phyloP scores from a whole-genome alignment of 1,140 invertebrate species.

The Asbolus verrucosus region DNA sequence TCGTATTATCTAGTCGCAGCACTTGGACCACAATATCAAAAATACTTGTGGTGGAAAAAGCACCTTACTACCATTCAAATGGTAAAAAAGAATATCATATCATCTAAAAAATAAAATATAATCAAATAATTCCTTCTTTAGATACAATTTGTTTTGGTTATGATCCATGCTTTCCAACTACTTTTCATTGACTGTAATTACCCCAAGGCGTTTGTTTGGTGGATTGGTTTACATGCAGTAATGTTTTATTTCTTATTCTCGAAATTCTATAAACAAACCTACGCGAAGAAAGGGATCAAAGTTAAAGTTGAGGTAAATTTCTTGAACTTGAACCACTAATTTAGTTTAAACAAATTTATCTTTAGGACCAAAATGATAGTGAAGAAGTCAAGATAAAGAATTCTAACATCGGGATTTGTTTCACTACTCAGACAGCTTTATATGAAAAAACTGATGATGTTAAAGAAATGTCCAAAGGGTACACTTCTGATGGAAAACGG shows the following conservation, averaged over 20 bases:
- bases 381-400: conserved; percentile 39
- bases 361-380: conserved; percentile 36
- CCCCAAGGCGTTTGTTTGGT: conserved; percentile 84
- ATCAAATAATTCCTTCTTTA: conserved; percentile 59
- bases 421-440: conserved; percentile 59
- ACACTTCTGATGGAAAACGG: conserved; percentile 57
- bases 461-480: conserved; percentile 57
- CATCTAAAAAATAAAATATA: not conserved
- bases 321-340: not conserved
- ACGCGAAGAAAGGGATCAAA: conserved; percentile 63
- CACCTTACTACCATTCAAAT: conserved; percentile 90
- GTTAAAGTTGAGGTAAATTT: not conserved
- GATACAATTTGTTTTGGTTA: conserved; percentile 84
- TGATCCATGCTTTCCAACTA: conserved; percentile 85
- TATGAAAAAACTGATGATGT: conserved; percentile 59
- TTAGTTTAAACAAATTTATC: not conserved
- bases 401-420: conserved; percentile 57
- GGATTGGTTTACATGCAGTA: conserved; percentile 89
- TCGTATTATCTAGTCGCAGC: conserved; percentile 87
- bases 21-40: conserved; percentile 85
- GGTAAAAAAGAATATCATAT: conserved; percentile 66
- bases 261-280: conserved; percentile 92
- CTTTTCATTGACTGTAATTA: conserved; percentile 89
- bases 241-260: conserved; percentile 95
- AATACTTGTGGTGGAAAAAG: conserved; percentile 93